These are phyloP conservation scores for Chydorus sphaericus DNA, from an alignment of 2,888 invertebrate species.

Conservation along the genomic window DNA sequence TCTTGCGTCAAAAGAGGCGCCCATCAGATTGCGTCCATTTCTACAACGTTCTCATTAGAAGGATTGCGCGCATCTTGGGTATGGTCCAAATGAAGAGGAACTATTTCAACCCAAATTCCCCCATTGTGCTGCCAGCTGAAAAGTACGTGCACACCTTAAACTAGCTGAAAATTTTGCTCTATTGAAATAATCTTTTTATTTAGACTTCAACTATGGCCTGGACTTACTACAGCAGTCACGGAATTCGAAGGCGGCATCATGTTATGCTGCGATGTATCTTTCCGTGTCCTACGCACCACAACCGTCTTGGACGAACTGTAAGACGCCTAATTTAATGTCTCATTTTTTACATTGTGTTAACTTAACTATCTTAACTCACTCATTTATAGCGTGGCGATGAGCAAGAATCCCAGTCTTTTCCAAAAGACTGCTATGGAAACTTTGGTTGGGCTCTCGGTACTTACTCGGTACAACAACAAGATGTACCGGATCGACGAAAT, in stretches of 20 bases:
- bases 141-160: slow-evolving; percentile 32
- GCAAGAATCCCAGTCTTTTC: not conserved
- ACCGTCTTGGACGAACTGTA: slow-evolving; percentile 49
- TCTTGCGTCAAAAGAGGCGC: slow-evolving; percentile 42
- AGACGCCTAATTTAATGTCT: no score
- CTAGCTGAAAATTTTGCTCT: not conserved
- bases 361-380: no score
- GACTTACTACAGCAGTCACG: slow-evolving; percentile 71
- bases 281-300: slow-evolving; percentile 63
- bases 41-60: slow-evolving; percentile 65
- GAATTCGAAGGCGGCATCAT: slow-evolving; percentile 79
- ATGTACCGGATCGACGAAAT: slow-evolving; percentile 77
- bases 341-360: no score
- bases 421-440: slow-evolving; percentile 30
- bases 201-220: slow-evolving; percentile 79
- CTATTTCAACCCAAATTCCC: slow-evolving; percentile 54
- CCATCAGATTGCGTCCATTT: slow-evolving; percentile 53
- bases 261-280: slow-evolving; percentile 71
- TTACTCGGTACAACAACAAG: slow-evolving; percentile 81
- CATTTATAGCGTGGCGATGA: slow-evolving; percentile 11
- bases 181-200: not conserved
- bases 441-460: slow-evolving; percentile 50
- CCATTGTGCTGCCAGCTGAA: slow-evolving; percentile 34
- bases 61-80: slow-evolving; percentile 60
- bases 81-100: slow-evolving; percentile 61